These are phyloP conservation scores for Proctacanthus coquilletti DNA, from an alignment of 1,140 invertebrate species.

Conservation along the genomic window DNA sequence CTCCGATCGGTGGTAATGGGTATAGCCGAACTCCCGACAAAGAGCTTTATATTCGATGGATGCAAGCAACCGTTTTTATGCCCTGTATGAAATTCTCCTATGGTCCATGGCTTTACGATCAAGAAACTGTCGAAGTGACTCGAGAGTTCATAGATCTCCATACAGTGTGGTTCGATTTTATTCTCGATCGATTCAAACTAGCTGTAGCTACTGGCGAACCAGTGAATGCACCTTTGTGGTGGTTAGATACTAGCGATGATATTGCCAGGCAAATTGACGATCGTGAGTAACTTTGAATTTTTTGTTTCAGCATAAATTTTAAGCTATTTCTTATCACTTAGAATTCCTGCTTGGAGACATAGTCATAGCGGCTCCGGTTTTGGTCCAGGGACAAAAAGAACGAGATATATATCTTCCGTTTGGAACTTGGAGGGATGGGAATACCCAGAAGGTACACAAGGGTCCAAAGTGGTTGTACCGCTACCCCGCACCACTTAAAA, in stretches of 20 bases:
- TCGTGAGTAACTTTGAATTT: no score
- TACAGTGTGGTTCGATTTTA: conserved; percentile 32
- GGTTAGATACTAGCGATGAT: conserved; percentile 52
- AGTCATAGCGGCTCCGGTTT: conserved; percentile 71
- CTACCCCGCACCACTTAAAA: conserved; percentile 47
- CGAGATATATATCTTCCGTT: conserved; percentile 63
- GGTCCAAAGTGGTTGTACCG: conserved; percentile 49
- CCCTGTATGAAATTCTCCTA: conserved; percentile 62
- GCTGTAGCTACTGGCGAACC: conserved; percentile 34
- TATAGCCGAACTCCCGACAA: conserved; percentile 36
- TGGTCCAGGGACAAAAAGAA: conserved; percentile 42
- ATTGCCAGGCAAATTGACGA: conserved; percentile 43
- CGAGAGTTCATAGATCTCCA: conserved; percentile 41
- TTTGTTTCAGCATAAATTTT: no score
- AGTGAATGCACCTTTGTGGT: conserved; percentile 38
- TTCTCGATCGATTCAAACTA: conserved; percentile 35
- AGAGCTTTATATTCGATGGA: conserved; percentile 62
- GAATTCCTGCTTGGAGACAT: conserved; percentile 71
- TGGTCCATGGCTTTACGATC: conserved; percentile 56
- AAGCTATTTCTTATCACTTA: no score
- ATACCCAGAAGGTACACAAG: conserved; percentile 25
- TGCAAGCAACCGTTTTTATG: conserved; percentile 58
- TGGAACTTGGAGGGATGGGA: conserved; percentile 51
- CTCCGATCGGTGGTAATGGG: conserved; percentile 69
- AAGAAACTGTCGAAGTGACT: conserved; percentile 24